A percentile compares a stretch with the other conserved stretches of the same genome.
Evolutionary conservation across 92 coral and sea anemone species (phyloP).

Genomic region (Zoanthus sansibaricus): DNA sequence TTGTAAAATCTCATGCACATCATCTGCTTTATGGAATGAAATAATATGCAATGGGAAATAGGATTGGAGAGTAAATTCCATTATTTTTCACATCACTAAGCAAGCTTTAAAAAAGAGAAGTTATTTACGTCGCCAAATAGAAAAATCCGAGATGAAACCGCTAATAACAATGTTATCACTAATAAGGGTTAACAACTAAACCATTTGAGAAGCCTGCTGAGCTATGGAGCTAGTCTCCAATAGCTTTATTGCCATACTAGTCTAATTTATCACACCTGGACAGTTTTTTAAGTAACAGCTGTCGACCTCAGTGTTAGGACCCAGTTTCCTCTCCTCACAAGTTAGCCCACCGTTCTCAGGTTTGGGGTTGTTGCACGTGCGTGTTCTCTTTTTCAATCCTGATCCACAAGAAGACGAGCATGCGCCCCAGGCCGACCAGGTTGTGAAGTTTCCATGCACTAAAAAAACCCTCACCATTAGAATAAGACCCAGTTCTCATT

Average conservation of each 20-base stretch:
- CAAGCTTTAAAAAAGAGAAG: no score
- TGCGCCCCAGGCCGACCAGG: constrained; percentile 87
- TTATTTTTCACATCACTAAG: no score
- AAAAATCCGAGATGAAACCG: no score
- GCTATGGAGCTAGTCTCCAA: not conserved
- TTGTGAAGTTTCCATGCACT: constrained; percentile 90
- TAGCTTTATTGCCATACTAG: not conserved
- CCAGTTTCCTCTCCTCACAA: constrained; percentile 79
- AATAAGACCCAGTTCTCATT: not conserved
- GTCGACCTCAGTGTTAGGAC: constrained; percentile 71
- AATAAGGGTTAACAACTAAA: not conserved
- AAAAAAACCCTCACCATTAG: not conserved
- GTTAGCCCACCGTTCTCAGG: constrained; percentile 90
- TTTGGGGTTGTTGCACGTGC: constrained; percentile 79
- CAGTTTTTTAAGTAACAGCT: constrained; percentile 71
- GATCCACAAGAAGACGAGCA: constrained; percentile 83
- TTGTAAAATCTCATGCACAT: no score
- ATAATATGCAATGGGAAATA: no score
- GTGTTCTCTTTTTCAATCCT: constrained; percentile 81
- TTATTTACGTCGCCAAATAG: no score
- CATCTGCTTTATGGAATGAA: no score
- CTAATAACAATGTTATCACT: no score
- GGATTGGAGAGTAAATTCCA: no score
- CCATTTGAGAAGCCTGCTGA: not conserved
- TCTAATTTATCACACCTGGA: constrained; percentile 61